Evolutionary conservation across 1,140 invertebrate species (phyloP), one percentile per base, ranked within the genome.

Genomic region (Papilio glaucus): DNA sequence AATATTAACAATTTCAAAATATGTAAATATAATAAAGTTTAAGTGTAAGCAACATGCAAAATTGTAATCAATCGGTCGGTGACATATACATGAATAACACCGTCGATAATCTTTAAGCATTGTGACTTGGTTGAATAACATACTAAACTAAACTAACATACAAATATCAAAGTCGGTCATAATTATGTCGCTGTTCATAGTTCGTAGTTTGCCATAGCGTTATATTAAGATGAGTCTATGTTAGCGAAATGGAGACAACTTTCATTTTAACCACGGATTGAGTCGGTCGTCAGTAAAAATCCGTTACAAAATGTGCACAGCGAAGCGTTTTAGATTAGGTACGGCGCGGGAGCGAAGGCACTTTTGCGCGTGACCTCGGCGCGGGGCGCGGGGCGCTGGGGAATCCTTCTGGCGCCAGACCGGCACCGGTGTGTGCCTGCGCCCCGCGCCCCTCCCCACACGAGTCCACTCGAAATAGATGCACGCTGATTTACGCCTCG

Each of bases 381-480:
- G 72, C 75, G 78, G 81, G 74, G 88, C 74, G 86, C 80, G 87
- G 86, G 85, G 89, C 86, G 90, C 87, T 92, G 92, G 92, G 92
- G 92, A 93, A 93, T 93, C 92, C 92, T 93, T 90, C 86, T 93
- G 92, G 92, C 92, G 92, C 92, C 92, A 93, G 92, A 92, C 92
- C 87, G 90, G 82, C 90, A 88, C 76, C 85, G 83, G 81, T 85
- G 90, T 91, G 90, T 91, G 85, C 85, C 81, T 84, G 86, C 85
- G 78, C 85, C 84, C 86, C 85, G 79, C 83, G 63, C 76, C 74
- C 77, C 79, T 78, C 45, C 72, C 81, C 86, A 81, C 85, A 75
- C 76, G 77, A 80, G 60, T 79, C 86, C 85, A 86, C 90, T 90
- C 88, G 87, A 92, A 92, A 92, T 92, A 92, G 90, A 90, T 87